These are phyloP conservation scores for Eupithecia subumbrata DNA, from an alignment of 2,888 invertebrate species.

Conservation along the genomic window DNA sequence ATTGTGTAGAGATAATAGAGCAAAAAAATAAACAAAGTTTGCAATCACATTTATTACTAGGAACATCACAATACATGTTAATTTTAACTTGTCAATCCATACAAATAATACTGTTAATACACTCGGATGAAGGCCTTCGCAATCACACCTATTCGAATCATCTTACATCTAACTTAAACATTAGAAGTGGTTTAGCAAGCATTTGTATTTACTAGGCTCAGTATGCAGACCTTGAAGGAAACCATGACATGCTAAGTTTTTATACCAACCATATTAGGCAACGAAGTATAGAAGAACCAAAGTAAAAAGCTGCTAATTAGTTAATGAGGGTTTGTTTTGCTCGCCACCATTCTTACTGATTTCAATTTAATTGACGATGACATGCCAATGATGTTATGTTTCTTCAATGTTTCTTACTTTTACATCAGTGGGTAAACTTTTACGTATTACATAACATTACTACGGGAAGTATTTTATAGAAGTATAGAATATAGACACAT, in stretches of 20 bases:
- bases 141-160: conserved; percentile 23
- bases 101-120: conserved; percentile 49
- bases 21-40: not conserved
- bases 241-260: not conserved
- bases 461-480: not conserved
- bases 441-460: not conserved
- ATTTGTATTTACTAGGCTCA: not conserved
- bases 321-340: not conserved
- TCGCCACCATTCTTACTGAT: not conserved
- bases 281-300: not conserved
- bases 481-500: too few species aligned
- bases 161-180: conserved; percentile 22
- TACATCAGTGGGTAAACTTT: not conserved
- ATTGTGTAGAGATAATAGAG: not conserved
- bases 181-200: not conserved
- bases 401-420: not conserved
- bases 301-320: not conserved
- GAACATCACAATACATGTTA: conserved; percentile 34
- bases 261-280: not conserved
- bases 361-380: not conserved
- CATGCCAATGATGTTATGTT: not conserved
- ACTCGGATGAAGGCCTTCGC: conserved; percentile 28
- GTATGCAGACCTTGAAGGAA: not conserved
- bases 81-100: conserved; percentile 27
- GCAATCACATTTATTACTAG: conserved; percentile 25